Conservation (phyloP, 2,888 invertebrate species). For the Eristalinus aeneus region DNA sequence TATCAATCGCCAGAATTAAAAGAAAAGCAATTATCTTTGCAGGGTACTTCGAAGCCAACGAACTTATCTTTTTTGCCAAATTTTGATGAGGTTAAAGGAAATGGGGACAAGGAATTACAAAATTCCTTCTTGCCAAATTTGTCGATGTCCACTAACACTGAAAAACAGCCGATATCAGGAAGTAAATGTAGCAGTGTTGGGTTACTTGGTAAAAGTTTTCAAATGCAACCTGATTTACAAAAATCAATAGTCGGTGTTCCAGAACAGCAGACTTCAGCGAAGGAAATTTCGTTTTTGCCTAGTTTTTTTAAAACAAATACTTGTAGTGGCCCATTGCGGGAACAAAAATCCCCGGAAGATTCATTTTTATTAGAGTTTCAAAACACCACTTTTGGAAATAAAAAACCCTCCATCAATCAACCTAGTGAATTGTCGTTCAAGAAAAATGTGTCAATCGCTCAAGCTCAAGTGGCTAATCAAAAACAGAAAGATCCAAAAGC, state of each 20-base stretch:
- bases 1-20: constrained; percentile 21
- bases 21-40: constrained; percentile 1
- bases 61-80: constrained; percentile 23
- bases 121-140: constrained; percentile 31
- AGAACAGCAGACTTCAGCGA: neutral
- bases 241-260: neutral
- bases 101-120: neutral
- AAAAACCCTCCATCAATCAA: constrained; percentile 68
- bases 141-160: neutral
- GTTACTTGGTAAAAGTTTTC: neutral
- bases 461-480: neutral
- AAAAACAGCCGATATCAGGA: neutral
- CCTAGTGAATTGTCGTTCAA: constrained; percentile 71
- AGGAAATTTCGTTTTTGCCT: constrained; percentile 13
- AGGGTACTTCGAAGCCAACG: neutral
- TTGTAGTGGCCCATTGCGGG: neutral
- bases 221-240: neutral
- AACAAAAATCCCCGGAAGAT: constrained; percentile 29
- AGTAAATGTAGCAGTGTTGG: neutral
- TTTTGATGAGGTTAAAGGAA: constrained; percentile 16
- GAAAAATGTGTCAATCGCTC: neutral
- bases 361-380: constrained; percentile 53
- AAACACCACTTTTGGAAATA: constrained; percentile 28
- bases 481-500: neutral
- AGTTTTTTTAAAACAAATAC: neutral